phyloP scores from a whole-genome alignment of 2,888 invertebrate species.

The Epiperipatus broadwayi region DNA sequence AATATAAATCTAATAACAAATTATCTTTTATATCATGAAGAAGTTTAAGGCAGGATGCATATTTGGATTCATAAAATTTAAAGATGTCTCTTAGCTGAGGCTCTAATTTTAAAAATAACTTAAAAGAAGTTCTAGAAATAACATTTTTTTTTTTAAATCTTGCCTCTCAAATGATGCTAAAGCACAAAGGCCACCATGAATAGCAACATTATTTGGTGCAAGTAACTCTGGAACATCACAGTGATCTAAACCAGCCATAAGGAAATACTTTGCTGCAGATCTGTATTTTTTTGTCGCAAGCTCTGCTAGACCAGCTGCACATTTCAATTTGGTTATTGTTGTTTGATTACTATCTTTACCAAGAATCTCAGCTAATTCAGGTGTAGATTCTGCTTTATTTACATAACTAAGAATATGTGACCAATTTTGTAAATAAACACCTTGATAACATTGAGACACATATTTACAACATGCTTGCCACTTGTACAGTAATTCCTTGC shows the following conservation, averaged over 20 bases:
- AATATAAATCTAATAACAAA: constrained; percentile 84
- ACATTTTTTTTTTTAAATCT: constrained; percentile 53
- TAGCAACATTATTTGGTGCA: constrained; percentile 83
- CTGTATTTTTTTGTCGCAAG: constrained; percentile 86
- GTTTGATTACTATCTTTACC: constrained; percentile 35
- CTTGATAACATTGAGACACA: constrained; percentile 95
- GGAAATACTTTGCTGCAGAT: constrained; percentile 77
- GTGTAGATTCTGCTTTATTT: constrained; percentile 83
- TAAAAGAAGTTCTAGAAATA: no score
- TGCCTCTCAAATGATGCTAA: constrained; percentile 87
- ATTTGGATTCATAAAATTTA: constrained; percentile 95
- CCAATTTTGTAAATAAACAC: constrained; percentile 96
- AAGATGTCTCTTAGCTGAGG: constrained; percentile 91
- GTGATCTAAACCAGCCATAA: constrained; percentile 80
- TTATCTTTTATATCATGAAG: constrained; percentile 85
- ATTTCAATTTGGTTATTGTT: constrained; percentile 51
- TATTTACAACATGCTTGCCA: constrained; percentile 91
- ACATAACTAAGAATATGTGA: constrained; percentile 92
- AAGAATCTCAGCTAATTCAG: constrained; percentile 51
- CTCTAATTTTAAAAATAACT: constrained; percentile 88
- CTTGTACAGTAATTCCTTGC: constrained; percentile 97
- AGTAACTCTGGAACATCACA: constrained; percentile 92
- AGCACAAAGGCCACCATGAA: constrained; percentile 91
- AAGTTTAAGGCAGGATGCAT: constrained; percentile 78
- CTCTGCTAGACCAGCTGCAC: constrained; percentile 85